A percentile compares a stretch with the other conserved stretches of the same genome.
These are phyloP conservation scores for Heliconius hermathena DNA, from an alignment of 1,140 invertebrate genomes.

Conservation along the genomic window DNA sequence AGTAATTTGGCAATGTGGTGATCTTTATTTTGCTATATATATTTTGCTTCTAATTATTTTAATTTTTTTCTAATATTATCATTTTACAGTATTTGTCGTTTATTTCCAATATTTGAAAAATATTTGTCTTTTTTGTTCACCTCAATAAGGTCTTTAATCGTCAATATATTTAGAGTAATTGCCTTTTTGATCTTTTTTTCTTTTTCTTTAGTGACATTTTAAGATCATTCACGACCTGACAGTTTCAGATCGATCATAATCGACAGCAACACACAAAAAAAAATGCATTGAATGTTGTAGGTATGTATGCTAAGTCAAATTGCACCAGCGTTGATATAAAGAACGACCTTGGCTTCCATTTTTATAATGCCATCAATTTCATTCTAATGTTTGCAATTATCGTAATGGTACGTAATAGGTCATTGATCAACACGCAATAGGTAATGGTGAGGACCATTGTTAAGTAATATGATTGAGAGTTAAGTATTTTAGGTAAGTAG, in stretches of 20 bases:
- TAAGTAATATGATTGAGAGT: background rate
- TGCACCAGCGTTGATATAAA: background rate
- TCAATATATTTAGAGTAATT: no score
- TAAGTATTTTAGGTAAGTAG: background rate
- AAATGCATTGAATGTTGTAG: background rate
- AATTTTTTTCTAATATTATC: no score
- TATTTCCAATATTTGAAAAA: background rate
- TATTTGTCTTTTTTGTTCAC: background rate
- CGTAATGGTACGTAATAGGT: slow-evolving; percentile 22
- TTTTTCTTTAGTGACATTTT: no score
- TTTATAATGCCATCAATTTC: slow-evolving; percentile 6
- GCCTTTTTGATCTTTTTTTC: background rate
- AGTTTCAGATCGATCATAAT: background rate
- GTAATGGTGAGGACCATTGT: background rate
- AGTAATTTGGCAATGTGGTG: no score
- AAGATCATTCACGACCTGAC: background rate
- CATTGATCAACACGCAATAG: slow-evolving; percentile 19
- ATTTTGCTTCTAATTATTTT: no score
- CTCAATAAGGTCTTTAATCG: no score
- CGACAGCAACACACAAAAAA: background rate
- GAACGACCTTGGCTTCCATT: slow-evolving; percentile 26
- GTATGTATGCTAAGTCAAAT: background rate
- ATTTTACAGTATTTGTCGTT: no score
- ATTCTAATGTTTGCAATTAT: slow-evolving; percentile 23
- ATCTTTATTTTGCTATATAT: no score